These are phyloP conservation scores for Poecilus cupreus DNA, from an alignment of 2,888 invertebrate species.

Conservation along the genomic window DNA sequence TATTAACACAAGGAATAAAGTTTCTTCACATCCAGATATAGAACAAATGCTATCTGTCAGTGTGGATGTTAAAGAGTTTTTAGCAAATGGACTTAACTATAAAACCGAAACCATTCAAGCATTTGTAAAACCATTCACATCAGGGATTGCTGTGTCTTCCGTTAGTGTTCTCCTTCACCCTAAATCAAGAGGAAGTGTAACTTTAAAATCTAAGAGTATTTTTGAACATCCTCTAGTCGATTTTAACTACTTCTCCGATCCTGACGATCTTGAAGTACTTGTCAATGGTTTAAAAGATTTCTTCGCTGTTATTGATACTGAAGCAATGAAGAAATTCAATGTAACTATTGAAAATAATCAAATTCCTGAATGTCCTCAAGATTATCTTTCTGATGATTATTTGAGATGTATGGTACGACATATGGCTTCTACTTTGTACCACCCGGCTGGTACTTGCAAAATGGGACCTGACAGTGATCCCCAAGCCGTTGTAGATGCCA, in stretches of 20 bases:
- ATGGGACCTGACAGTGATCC: constrained; percentile 79
- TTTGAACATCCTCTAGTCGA: constrained; percentile 82
- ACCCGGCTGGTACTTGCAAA: constrained; percentile 80
- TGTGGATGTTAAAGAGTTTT: neutral
- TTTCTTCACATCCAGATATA: constrained; percentile 1
- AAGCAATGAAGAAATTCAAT: constrained; percentile 42
- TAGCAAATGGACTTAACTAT: constrained; percentile 63
- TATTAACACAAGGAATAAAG: neutral
- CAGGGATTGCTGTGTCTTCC: constrained; percentile 63
- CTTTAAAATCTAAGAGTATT: constrained; percentile 78
- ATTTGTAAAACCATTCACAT: neutral
- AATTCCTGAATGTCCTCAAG: constrained; percentile 72
- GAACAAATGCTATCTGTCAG: constrained; percentile 3
- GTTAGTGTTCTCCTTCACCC: constrained; percentile 64
- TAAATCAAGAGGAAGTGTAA: constrained; percentile 65
- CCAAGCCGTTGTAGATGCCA: constrained; percentile 77
- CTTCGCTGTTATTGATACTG: neutral
- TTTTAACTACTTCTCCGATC: constrained; percentile 83
- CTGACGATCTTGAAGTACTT: constrained; percentile 76
- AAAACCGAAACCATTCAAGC: neutral
- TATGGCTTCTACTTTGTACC: constrained; percentile 78
- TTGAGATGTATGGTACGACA: constrained; percentile 80
- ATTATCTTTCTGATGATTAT: constrained; percentile 77
- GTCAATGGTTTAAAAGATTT: constrained; percentile 73
- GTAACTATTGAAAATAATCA: constrained; percentile 63